Evolutionary conservation across 2,113 vertebrate species (phyloP), one percentile per base, ranked within the genome.

Genomic region (Sardina pilchardus): DNA sequence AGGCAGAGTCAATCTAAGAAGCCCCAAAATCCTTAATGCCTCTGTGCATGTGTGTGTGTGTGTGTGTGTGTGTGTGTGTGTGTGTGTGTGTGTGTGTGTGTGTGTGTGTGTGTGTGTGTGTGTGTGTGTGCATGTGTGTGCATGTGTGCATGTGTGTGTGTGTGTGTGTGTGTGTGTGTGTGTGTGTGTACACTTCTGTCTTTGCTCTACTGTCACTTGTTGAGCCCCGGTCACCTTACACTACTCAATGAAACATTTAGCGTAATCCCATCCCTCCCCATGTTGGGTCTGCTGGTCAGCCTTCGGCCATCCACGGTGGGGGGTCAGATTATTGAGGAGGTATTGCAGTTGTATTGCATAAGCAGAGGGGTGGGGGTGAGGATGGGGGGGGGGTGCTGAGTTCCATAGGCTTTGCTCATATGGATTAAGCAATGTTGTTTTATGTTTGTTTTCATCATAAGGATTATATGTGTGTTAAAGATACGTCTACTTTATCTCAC

Each of bases 181-280:
- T 16, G 26, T 34, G 30, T 34, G 26, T 75, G 26, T 75, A 10
- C n/a, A 14, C 67, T 71, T 71, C 59, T 71, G 0, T 71, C 63
- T 30, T 12, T 71, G n/a, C n/a, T 4, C 67, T 71, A 9, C 85
- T 84, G 4, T 83, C 39, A 47, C 17, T 80, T 9, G 8, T 45
- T 5, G 81, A 82, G 83, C 47, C 85, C 63, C 83, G 86, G 90
- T 90, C 89, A 91, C 87, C 84, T 86, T 86, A 90, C 85, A 88
- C 90, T 83, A 82, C 53, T 88, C 88, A 87, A 89, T 92, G 83
- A 92, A 91, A 90, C 88, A 92, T 92, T 92, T 88, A 92, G 85
- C 88, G 91, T 89, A 90, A 91, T 82, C 59, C 82, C 88, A 90
- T 89, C 83, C 47, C 85, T 45, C 34, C 81, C 85, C 86, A 80